Percentiles rank a stretch among this genome's conserved stretches.
Conservation (phyloP, 2,797 vertebrate species). For the Parambassis ranga region DNA sequence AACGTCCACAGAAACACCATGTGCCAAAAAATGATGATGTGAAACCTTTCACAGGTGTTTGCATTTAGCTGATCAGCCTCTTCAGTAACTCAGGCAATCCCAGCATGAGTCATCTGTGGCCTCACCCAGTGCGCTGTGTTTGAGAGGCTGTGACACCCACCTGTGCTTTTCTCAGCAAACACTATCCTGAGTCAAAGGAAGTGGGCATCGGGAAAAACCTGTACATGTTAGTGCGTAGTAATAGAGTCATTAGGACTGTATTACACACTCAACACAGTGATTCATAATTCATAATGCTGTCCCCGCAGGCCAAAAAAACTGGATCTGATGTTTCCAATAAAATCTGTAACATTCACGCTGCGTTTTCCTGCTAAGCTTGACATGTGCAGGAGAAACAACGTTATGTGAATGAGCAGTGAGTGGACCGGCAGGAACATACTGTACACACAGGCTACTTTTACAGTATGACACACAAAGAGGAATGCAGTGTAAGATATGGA, state of each 20-base stretch:
- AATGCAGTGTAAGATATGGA: neutral
- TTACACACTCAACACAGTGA: neutral
- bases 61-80: neutral
- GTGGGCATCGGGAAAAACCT: neutral
- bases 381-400: neutral
- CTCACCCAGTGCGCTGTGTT: neutral
- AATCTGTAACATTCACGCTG: fast-evolving
- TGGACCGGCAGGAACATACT: neutral
- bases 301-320: neutral
- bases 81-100: constrained; percentile 22
- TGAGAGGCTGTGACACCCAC: neutral
- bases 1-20: no score
- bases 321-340: neutral
- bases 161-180: neutral
- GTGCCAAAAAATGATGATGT: neutral
- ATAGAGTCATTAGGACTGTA: neutral
- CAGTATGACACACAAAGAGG: neutral
- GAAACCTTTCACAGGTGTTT: neutral
- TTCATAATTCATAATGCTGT: neutral
- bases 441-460: neutral
- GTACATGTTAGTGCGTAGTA: no score
- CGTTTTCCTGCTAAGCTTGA: neutral
- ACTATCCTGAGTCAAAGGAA: constrained; percentile 27
- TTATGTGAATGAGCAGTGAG: no score
- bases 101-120: constrained; percentile 44